Evolutionary conservation across 2,797 vertebrate species (phyloP), one percentile per base, ranked within the genome.

Genomic region (Poecilia picta): DNA sequence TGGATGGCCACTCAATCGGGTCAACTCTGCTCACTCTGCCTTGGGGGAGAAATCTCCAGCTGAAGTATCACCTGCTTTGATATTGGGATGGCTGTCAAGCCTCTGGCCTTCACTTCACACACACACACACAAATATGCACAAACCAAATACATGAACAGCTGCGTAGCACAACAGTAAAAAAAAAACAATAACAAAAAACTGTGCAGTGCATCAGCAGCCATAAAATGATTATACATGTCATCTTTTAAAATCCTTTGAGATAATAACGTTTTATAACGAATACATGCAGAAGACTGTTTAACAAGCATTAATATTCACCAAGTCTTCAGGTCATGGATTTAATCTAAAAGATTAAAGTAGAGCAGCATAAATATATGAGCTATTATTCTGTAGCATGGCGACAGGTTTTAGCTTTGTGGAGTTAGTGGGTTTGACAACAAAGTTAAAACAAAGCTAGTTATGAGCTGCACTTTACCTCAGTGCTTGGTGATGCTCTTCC

Each of bases 61-160:
- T 91, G 80, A 90, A 91, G 88, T 75, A 91, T 91, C 91, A 89
- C 85, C 90, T 91, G 83, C 91, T 94, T 91, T 92, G 87, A 91
- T 91, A 91, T 85, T 76, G 41, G 81, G 81, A 87, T 72, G 82
- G 59, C 81, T 90, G 72, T 76, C 68, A 75, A 85, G 79, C 80
- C 76, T 84, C 75, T 83, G 74, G 77, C 74, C 84, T 81, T 79
- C 75, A 45, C 79, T 55, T 59, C 77, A 41, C 47, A 31, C 36
- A 75, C 45, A 74, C 46, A 62, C 47, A 31, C 36, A 75, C 77
- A 62, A 31, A 51, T 62, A 36, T 76, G 43, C 66, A 73, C 10
- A 73, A 20, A 6, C 23, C 20, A 51, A 83, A 81, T 53, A 57
- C 55, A 84, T 11, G 20, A 12, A 72, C 20, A 53, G 59, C 8